A percentile compares a stretch with the other conserved stretches of the same genome.
Conservation (phyloP, 2,113 vertebrate species). For the Tamias sibiricus region DNA sequence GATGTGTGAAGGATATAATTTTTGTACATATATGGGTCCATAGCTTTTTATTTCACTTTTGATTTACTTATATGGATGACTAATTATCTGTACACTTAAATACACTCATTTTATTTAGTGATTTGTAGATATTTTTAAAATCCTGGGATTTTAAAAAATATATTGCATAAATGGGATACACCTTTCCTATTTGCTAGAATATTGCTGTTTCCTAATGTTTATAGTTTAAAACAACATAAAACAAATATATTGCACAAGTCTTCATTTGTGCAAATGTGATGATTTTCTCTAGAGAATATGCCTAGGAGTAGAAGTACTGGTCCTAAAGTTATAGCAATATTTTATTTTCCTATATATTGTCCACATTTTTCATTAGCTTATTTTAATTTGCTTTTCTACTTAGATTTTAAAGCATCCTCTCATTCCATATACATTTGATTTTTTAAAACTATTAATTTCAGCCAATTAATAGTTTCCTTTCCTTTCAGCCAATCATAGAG, state of each 20-base stretch:
- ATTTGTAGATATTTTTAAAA: not conserved
- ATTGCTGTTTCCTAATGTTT: not conserved
- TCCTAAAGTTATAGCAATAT: not conserved
- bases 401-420: not conserved
- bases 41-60: not conserved
- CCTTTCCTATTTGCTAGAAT: not conserved
- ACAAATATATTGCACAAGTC: not conserved
- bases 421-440: not conserved
- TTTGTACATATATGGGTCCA: not conserved
- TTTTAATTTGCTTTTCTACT: not conserved
- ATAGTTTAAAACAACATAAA: not conserved
- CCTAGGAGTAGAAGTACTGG: fast-evolving
- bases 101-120: not conserved
- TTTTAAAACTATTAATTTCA: not conserved
- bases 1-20: not conserved
- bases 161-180: not conserved
- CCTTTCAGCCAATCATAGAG: not conserved
- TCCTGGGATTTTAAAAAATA: not conserved
- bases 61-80: not conserved
- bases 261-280: not conserved
- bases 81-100: not conserved
- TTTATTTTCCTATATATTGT: not conserved
- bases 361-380: not conserved
- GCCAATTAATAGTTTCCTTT: no score
- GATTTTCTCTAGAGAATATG: not conserved